These are phyloP conservation scores for Glaucomys volans DNA, from an alignment of 2,113 vertebrate species.

Conservation along the genomic window DNA sequence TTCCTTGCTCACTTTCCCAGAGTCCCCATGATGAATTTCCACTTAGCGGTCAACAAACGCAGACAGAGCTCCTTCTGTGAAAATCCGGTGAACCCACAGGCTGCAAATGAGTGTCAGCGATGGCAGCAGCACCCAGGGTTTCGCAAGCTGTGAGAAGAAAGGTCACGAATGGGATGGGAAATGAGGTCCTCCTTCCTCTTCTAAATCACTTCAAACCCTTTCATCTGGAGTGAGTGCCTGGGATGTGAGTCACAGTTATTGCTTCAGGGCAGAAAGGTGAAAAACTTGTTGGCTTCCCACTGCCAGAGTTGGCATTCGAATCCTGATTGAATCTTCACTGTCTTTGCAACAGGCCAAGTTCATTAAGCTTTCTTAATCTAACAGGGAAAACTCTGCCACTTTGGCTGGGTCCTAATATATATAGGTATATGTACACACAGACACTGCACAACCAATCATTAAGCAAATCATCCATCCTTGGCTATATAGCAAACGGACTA, in stretches of 20 bases:
- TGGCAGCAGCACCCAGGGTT: neutral
- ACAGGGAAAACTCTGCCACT: neutral
- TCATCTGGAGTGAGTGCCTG: neutral
- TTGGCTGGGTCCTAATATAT: neutral
- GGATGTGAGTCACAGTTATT: slow-evolving; percentile 26
- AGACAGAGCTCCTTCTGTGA: neutral
- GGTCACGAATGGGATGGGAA: neutral
- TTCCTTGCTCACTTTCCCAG: slow-evolving; percentile 27
- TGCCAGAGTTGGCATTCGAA: neutral
- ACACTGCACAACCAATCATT: neutral
- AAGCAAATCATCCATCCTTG: neutral
- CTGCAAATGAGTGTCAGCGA: neutral
- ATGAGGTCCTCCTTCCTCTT: slow-evolving; percentile 21
- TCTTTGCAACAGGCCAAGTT: neutral
- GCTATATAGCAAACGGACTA: neutral
- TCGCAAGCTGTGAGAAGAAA: slow-evolving; percentile 51
- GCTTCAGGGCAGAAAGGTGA: neutral
- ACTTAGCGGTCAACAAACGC: slow-evolving; percentile 36
- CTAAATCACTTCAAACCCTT: slow-evolving; percentile 27
- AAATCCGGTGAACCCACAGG: neutral
- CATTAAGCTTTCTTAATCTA: neutral
- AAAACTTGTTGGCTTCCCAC: neutral
- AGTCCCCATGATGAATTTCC: slow-evolving; percentile 25
- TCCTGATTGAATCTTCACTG: neutral
- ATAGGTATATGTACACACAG: neutral